phyloP scores from a whole-genome alignment of 2,888 invertebrate species.

The Drosophila melanosoma region DNA sequence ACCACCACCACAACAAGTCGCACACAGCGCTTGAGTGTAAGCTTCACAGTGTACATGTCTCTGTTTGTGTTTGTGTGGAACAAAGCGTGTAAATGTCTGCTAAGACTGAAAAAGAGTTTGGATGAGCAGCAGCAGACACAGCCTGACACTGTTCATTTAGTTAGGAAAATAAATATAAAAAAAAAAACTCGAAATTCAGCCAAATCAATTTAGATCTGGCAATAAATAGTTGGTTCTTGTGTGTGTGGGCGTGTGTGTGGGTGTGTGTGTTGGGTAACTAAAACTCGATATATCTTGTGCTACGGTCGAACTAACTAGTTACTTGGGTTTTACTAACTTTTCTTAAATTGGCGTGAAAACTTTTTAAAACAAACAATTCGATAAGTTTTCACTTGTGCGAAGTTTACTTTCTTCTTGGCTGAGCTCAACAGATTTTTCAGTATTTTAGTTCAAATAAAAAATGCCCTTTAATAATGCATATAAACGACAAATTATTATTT shows the following conservation, averaged over 20 bases:
- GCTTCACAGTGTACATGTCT: conserved; percentile 73
- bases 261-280: conserved; percentile 8
- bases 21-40: conserved; percentile 92
- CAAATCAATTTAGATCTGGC: conserved; percentile 22
- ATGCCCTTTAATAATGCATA: neutral
- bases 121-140: conserved; percentile 8
- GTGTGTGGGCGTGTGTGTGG: conserved; percentile 1
- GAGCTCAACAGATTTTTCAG: neutral
- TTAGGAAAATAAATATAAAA: neutral
- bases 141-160: conserved; percentile 2
- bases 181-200: neutral
- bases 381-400: neutral
- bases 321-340: conserved; percentile 8
- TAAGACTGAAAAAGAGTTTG: conserved; percentile 18
- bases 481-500: neutral
- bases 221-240: neutral
- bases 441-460: neutral
- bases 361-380: neutral
- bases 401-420: neutral
- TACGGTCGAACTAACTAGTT: conserved; percentile 18
- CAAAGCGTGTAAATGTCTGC: conserved; percentile 14
- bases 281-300: conserved; percentile 1
- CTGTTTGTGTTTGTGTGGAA: conserved; percentile 20
- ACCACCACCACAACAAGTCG: conserved; percentile 58
- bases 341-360: neutral